These are phyloP conservation scores for Trigoniulus corallinus DNA, from an alignment of 1,140 invertebrate species.

Conservation along the genomic window DNA sequence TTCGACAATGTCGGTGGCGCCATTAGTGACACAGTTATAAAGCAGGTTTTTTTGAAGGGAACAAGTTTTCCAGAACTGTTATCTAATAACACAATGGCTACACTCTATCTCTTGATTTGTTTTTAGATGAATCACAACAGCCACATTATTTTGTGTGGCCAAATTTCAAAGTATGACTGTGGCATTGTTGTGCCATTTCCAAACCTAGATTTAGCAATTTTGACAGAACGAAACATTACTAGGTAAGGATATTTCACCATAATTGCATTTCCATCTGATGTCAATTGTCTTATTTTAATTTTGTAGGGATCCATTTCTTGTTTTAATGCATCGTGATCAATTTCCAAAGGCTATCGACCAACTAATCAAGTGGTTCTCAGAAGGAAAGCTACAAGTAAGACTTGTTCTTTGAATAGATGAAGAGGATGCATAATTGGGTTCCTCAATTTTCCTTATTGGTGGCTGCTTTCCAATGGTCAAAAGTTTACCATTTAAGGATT, in stretches of 20 bases:
- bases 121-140: neutral
- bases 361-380: neutral
- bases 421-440: too few species aligned
- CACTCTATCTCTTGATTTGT: neutral
- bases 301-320: neutral
- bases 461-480: too few species aligned
- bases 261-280: too few species aligned
- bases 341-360: neutral
- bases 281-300: too few species aligned
- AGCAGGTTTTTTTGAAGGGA: too few species aligned
- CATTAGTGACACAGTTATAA: slow-evolving; percentile 22
- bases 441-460: too few species aligned
- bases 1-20: slow-evolving; percentile 26
- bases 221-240: neutral
- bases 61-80: too few species aligned
- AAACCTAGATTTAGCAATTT: neutral
- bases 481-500: too few species aligned
- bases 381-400: neutral
- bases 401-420: too few species aligned
- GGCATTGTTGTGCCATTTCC: neutral
- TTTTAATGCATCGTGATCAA: neutral
- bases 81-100: too few species aligned
- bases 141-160: neutral
- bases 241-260: too few species aligned
- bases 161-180: neutral